phyloP scores from a whole-genome alignment of 2,113 vertebrate species.

The Elgaria multicarinata region DNA sequence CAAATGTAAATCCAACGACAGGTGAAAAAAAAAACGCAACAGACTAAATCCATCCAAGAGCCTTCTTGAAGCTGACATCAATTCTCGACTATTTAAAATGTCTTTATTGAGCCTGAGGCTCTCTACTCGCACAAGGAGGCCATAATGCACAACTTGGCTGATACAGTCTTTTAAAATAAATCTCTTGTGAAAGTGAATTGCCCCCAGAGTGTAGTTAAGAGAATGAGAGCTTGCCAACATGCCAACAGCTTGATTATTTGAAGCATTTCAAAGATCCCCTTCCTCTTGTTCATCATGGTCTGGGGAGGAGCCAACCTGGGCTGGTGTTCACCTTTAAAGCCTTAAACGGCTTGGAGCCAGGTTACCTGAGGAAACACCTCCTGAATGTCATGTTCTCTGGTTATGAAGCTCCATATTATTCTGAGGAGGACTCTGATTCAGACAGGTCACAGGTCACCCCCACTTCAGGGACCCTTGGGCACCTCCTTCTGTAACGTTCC shows the following conservation, averaged over 20 bases:
- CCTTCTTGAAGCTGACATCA: background rate
- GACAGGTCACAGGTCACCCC: too few relatives aligned
- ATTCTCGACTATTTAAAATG: background rate
- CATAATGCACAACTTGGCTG: background rate
- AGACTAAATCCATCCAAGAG: background rate
- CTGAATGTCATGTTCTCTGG: too few relatives aligned
- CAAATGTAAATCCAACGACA: background rate
- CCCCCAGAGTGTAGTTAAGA: background rate
- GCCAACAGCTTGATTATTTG: background rate
- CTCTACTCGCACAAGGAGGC: background rate
- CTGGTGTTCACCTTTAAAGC: background rate
- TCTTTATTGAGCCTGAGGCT: background rate
- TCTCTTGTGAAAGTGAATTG: background rate
- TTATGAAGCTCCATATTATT: too few relatives aligned
- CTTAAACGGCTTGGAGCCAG: background rate
- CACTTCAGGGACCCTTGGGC: too few relatives aligned
- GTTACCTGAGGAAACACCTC: background rate
- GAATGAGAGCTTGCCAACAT: background rate
- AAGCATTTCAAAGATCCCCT: background rate
- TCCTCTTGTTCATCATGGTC: background rate
- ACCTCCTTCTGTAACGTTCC: too few relatives aligned
- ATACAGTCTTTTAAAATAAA: constrained; percentile 3
- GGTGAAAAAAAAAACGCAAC: background rate
- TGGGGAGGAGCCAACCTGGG: background rate
- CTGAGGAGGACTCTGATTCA: too few relatives aligned